Evolutionary conservation across 2,113 vertebrate genomes (phyloP), one percentile per base, ranked within the genome.

Genomic region (Brachionichthys hirsutus): DNA sequence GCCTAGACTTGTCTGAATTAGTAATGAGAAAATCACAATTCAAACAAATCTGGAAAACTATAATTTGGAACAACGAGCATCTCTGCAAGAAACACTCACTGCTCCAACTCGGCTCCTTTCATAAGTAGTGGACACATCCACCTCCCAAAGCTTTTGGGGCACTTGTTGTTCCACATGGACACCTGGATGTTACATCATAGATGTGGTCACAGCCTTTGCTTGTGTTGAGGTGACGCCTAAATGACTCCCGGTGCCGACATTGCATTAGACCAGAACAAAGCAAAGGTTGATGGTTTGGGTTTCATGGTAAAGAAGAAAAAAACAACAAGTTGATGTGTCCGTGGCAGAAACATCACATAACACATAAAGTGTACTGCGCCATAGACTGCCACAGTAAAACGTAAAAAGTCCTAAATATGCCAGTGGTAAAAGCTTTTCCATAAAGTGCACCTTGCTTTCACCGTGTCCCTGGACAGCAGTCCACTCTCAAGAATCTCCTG

Each of bases 401-500:
- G 8, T 38, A 38, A 38, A 38, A 38, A 11, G 36, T 38, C 36
- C 6, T 12, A 38, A 38, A 38, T 9, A 38, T 9, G 9, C 3
- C 10, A 10, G 10, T 38, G 36, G 36, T 38, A 2, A 30, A 30
- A 30, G 24, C 8, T 30, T 12, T 38, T 38, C 36, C 36, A 10
- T 11, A 38, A 10, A 10, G 6, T 38, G 6, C 36, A 38, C 20
- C 22, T 19, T 67, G 24, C 8, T 38, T 30, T 2, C 24, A 30
- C 24, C 24, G 24, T 30, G n/a, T 15, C 54, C 35, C 45, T 38
- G 36, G 19, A 17, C 11, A 16, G 22, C 51, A 18, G 40, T 48
- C 55, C 59, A 48, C 78, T 67, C 48, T 34, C 53, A 73, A 56
- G 70, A 80, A 82, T 58, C 67, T 55, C 44, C 44, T 11, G 22